A percentile compares a stretch with the other conserved stretches of the same genome.
Evolutionary conservation across 1,140 invertebrate genomes (phyloP).

Genomic region (Drosophila tropicalis): DNA sequence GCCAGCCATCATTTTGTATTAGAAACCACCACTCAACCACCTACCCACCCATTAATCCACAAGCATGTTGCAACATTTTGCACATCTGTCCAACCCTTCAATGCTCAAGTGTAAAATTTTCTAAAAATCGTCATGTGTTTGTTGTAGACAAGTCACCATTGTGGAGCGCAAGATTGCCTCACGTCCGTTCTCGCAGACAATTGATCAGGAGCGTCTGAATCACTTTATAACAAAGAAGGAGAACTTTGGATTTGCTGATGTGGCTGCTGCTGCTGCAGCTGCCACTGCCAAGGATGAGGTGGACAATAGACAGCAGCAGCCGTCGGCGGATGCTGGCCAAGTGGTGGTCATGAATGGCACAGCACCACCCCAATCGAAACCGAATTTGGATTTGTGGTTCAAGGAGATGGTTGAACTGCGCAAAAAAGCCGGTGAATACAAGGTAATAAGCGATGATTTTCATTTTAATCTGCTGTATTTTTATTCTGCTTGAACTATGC

Average conservation of each 20-base stretch:
- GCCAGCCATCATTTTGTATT: neutral
- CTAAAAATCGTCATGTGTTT: slow-evolving; percentile 32
- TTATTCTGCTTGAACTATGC: too few species aligned
- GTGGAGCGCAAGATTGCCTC: slow-evolving; percentile 71
- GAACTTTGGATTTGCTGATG: slow-evolving; percentile 79
- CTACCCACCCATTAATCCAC: slow-evolving; percentile 36
- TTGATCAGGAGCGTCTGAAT: slow-evolving; percentile 87
- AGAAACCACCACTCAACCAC: neutral
- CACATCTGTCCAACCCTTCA: slow-evolving; percentile 27
- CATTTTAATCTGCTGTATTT: too few species aligned
- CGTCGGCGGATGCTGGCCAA: slow-evolving; percentile 37
- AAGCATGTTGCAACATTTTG: slow-evolving; percentile 52
- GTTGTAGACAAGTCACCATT: slow-evolving; percentile 78
- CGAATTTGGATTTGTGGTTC: slow-evolving; percentile 88
- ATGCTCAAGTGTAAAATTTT: neutral
- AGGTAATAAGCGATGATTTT: slow-evolving; percentile 84
- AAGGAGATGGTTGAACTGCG: slow-evolving; percentile 93
- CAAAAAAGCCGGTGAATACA: slow-evolving; percentile 95
- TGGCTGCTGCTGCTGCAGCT: slow-evolving; percentile 29
- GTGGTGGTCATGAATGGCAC: slow-evolving; percentile 73
- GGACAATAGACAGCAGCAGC: slow-evolving; percentile 51
- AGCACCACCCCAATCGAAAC: slow-evolving; percentile 76
- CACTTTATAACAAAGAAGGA: slow-evolving; percentile 81
- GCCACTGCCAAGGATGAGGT: slow-evolving; percentile 52
- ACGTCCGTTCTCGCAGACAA: slow-evolving; percentile 90